These are phyloP conservation scores for Amphiura filiformis DNA, from an alignment of 35 echinoderm and acorn worm genomes.

Conservation along the genomic window DNA sequence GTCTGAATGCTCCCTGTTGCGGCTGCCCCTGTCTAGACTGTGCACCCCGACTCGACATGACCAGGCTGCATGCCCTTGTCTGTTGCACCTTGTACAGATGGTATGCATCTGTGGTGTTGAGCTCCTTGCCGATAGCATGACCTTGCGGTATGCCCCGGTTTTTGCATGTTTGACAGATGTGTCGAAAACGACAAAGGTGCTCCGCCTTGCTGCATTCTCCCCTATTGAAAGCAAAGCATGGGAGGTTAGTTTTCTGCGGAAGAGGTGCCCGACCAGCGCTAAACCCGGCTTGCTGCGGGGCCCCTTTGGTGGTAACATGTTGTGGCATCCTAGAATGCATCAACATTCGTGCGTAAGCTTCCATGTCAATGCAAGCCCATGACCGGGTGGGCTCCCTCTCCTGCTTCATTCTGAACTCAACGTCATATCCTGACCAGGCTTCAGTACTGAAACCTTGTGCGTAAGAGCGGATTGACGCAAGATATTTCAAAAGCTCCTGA, in stretches of 20 bases:
- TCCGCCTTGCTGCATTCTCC: background rate
- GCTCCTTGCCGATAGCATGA: background rate
- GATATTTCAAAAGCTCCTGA: constrained; percentile 7
- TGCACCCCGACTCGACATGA: too few species aligned
- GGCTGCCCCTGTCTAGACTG: too few species aligned
- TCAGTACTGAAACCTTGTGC: background rate
- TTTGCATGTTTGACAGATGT: background rate
- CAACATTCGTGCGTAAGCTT: background rate
- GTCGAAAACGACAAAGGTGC: background rate
- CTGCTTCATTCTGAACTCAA: background rate
- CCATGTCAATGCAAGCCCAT: background rate
- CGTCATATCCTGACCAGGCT: background rate
- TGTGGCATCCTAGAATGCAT: background rate
- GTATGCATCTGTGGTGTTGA: too few species aligned
- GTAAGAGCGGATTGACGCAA: background rate
- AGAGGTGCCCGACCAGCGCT: too few species aligned
- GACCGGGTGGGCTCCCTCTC: background rate
- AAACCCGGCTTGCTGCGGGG: too few species aligned
- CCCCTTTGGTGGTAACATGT: too few species aligned
- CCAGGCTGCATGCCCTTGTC: too few species aligned
- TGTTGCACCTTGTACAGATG: too few species aligned
- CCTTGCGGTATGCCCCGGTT: background rate
- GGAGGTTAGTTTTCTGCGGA: too few species aligned
- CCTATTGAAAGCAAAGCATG: background rate
- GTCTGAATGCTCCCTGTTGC: too few species aligned